Percentiles rank a stretch among this genome's conserved stretches.
Conservation (phyloP, 2,888 invertebrate genomes). For the Koerneria pararmatus region DNA sequence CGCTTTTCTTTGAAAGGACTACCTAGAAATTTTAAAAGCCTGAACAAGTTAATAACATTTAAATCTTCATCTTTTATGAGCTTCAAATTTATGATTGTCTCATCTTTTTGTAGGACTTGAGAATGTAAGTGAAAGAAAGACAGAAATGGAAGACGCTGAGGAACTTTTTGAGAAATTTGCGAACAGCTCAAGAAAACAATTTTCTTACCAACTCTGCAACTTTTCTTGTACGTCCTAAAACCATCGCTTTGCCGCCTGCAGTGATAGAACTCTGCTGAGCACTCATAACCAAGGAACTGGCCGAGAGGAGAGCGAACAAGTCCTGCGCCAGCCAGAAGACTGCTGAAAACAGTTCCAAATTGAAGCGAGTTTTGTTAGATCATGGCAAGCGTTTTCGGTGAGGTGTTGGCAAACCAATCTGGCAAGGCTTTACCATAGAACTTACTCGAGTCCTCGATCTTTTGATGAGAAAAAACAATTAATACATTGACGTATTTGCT, state of each 20-base stretch:
- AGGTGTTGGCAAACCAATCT: too few relatives aligned
- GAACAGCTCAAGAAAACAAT: too few relatives aligned
- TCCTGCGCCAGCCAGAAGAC: slow-evolving; percentile 43
- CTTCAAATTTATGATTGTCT: too few relatives aligned
- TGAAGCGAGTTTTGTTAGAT: too few relatives aligned
- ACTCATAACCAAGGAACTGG: slow-evolving; percentile 57
- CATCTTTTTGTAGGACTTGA: too few relatives aligned
- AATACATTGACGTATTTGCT: neutral
- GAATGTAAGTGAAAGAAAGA: too few relatives aligned
- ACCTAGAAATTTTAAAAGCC: slow-evolving; percentile 2
- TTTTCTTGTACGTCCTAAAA: slow-evolving; percentile 54
- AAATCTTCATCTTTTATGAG: neutral
- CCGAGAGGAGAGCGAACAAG: slow-evolving; percentile 49
- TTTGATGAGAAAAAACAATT: too few relatives aligned
- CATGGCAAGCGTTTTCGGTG: too few relatives aligned
- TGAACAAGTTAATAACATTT: neutral
- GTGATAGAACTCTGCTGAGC: slow-evolving; percentile 38
- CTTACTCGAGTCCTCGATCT: neutral
- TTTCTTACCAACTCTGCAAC: slow-evolving; percentile 37
- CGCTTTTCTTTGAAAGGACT: too few relatives aligned
- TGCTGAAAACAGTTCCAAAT: slow-evolving; percentile 29
- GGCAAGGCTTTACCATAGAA: too few relatives aligned
- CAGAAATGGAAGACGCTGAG: too few relatives aligned
- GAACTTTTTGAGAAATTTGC: too few relatives aligned
- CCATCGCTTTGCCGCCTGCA: slow-evolving; percentile 54